Base-by-base conservation (phyloP, 1,140 invertebrate genomes). In the Drosophila pandora region DNA sequence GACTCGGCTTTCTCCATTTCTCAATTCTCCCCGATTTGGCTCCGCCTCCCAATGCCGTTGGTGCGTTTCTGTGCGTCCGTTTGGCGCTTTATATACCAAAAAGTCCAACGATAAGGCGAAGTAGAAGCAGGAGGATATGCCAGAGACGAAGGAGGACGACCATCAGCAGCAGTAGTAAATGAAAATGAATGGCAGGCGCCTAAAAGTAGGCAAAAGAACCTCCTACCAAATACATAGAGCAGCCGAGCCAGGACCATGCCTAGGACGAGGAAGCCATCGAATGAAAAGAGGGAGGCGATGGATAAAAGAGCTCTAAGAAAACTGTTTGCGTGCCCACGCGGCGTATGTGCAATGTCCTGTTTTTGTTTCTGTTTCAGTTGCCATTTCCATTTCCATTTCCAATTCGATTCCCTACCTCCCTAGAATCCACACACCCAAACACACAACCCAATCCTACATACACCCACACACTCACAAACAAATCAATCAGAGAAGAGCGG, bases 121-220 rank as follows among this genome's bases (percentile, higher is more conserved):
- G 64, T 61, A 48, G 54, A 34, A 68, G 64, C 22, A 61, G 52
- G 41, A 74, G 47, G 50, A 60, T 37, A 12, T 37, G 34, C 34
- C 10, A 12, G 34, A 37, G 34, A 37, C 10, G 25, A 32, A 67
- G 30, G 21, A 71, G 37, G 53, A 59, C 41, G 34, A 49, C 30
- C 22, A 30, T 21, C n/a, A 37, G 49, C 22, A 47, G 8, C 7
- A 47, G 13, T 6, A 45, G 81, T 73, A 85, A 85, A 85, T 85
- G 81, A 81, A 78, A 85, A 85, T 87, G 82, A 81, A 87, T 85
- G 82, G 82, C 74, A 69, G 60, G 50, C 53, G 82, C 82, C 83
- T 82, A 78, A 85, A 85, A 85, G 78, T 87, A 85, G 82, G 82
- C 78, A 87, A 52, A n/a, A 34, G 34, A 49, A 17, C 32, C 58